phyloP scores from a whole-genome alignment of 2,888 invertebrate genomes.

The Anthrax anthrax region DNA sequence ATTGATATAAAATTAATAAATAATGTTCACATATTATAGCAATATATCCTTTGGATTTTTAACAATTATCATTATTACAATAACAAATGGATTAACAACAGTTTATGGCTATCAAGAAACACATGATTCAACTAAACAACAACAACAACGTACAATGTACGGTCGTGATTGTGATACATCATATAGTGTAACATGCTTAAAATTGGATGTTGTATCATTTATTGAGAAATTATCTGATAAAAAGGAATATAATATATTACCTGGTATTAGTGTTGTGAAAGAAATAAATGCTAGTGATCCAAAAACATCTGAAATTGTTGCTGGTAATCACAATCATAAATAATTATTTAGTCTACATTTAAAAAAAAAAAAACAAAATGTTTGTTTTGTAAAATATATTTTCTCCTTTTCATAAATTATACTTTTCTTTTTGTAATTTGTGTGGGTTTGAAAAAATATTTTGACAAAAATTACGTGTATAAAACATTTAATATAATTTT shows the following conservation, averaged over 20 bases:
- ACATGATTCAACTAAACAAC: slow-evolving; percentile 6
- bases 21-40: background rate
- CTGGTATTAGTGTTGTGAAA: slow-evolving; percentile 60
- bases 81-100: background rate
- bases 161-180: slow-evolving; percentile 36
- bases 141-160: slow-evolving; percentile 1
- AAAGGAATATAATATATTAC: slow-evolving; percentile 48
- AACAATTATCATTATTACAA: background rate
- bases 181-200: slow-evolving; percentile 60
- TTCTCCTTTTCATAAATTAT: too few relatives aligned
- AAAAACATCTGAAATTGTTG: slow-evolving; percentile 51
- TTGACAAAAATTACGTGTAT: too few relatives aligned
- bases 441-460: too few relatives aligned
- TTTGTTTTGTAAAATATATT: too few relatives aligned
- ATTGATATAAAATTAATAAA: background rate
- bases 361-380: too few relatives aligned
- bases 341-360: too few relatives aligned
- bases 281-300: slow-evolving; percentile 44
- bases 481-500: too few relatives aligned
- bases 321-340: slow-evolving; percentile 26
- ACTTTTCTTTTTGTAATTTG: too few relatives aligned
- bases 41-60: background rate
- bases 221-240: slow-evolving; percentile 59
- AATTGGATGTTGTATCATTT: slow-evolving; percentile 61
- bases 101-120: background rate